These are phyloP conservation scores for Aphyosemion australe DNA, from an alignment of 2,113 vertebrate genomes.

Conservation along the genomic window DNA sequence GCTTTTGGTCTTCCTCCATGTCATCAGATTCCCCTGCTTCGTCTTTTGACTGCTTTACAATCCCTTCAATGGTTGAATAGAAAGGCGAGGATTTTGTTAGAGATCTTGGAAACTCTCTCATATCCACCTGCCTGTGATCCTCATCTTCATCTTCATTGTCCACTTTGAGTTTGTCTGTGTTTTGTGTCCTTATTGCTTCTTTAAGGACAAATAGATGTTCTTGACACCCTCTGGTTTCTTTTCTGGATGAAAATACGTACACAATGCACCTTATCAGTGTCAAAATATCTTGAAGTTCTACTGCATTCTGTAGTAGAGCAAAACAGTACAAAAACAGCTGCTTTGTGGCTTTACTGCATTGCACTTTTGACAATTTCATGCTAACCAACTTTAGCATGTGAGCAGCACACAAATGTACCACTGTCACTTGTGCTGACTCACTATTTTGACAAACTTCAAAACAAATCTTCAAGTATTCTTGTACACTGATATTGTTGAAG, in stretches of 20 bases:
- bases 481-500: background rate
- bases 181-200: background rate
- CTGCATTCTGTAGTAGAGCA: background rate
- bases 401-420: conserved; percentile 2
- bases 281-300: background rate
- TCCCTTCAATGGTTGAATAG: background rate
- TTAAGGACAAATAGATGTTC: background rate
- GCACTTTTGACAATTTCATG: background rate
- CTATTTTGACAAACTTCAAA: background rate
- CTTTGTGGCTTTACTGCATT: background rate
- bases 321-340: background rate
- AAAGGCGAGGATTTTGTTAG: background rate
- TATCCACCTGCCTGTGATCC: background rate
- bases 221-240: background rate
- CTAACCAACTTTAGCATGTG: background rate
- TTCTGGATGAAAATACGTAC: background rate
- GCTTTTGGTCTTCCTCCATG: background rate
- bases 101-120: background rate
- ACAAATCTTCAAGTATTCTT: background rate
- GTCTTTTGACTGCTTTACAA: background rate
- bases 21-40: background rate
- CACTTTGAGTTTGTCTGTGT: background rate
- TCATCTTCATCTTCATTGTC: background rate
- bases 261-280: background rate
- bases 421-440: background rate